Percentiles rank a stretch among this genome's conserved stretches.
Conservation (phyloP, 2,888 invertebrate species). For the Harmothoe impar region DNA sequence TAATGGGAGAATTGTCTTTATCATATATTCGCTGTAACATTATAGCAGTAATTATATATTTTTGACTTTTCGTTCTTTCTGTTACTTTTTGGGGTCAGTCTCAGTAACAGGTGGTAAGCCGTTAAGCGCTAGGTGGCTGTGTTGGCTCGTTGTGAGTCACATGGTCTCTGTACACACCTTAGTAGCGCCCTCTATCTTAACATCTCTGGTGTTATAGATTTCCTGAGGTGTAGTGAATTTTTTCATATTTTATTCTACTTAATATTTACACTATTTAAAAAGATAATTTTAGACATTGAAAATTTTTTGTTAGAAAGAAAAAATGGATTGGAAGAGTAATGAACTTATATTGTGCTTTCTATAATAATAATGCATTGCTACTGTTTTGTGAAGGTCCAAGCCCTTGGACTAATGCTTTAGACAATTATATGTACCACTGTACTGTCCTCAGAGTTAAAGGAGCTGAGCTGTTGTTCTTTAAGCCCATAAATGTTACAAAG, state of each 20-base stretch:
- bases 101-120: background rate
- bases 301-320: background rate
- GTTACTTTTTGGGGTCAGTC: background rate
- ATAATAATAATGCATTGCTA: background rate
- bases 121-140: constrained; percentile 4
- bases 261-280: constrained; percentile 48
- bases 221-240: background rate
- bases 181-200: background rate
- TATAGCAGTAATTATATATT: constrained; percentile 30
- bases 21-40: background rate
- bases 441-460: constrained; percentile 18
- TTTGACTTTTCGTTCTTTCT: background rate
- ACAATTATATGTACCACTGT: background rate
- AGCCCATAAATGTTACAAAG: constrained; percentile 14
- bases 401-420: background rate
- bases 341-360: constrained; percentile 17
- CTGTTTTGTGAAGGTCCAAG: background rate
- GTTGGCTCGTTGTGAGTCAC: background rate
- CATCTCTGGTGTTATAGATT: background rate
- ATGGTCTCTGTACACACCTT: constrained; percentile 3
- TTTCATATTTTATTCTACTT: constrained; percentile 51
- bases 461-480: constrained; percentile 42
- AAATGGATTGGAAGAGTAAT: constrained; percentile 37
- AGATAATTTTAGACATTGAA: background rate
- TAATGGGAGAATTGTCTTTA: constrained; percentile 31